Base-by-base conservation (phyloP, 2,797 vertebrate species). In the Enteromius argenteus region DNA sequence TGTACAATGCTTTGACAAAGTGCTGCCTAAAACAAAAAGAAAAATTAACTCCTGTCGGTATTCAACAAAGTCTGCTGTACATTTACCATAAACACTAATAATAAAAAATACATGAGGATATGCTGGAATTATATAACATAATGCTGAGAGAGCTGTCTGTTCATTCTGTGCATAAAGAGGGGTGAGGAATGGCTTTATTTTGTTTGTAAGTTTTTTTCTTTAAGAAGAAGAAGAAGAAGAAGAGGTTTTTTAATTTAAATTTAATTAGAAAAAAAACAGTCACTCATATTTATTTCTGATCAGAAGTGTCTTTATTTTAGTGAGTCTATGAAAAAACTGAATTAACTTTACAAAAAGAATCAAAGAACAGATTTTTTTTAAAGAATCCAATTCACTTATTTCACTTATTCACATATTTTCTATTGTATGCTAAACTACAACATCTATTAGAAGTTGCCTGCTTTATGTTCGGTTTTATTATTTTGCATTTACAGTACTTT, bases 1-100 rank as follows among this genome's bases (percentile, higher is more conserved):
- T 3, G 0, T 39, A n/a, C 58, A 67, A 68, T 68, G 73, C 23
- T 42, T 77, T 56, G 17, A 67, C 74, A 62, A 42, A 62, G 15
- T 44, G 56, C 56, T 44, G 15, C n/a, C 53, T 77, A 51, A 79
- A 79, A 67, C 13, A 51, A 67, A 42, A 67, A 79, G 10, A 79
- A 67, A 75, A 83, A 75, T 3, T 0, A 8, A 51, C n/a, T 42
- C 44, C 32, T 64, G 27, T 23, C 10, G 23, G n/a, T 71, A 10
- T 44, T 58, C 35, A 80, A 30, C 9, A 53, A 66, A 53, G 64
- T 75, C n/a, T 66, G 9, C 23, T 75, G 30, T 39, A 37, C 10
- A 66, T 75, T 66, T 37, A 68, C 44, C 8, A 9, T 3, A 46
- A 46, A 64, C 58, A 44, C 8, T 19, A 27, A 64, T 60, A 32